Evolutionary conservation across 2,888 invertebrate species (phyloP), one percentile per base, ranked within the genome.

Genomic region (Synergus umbraculus): DNA sequence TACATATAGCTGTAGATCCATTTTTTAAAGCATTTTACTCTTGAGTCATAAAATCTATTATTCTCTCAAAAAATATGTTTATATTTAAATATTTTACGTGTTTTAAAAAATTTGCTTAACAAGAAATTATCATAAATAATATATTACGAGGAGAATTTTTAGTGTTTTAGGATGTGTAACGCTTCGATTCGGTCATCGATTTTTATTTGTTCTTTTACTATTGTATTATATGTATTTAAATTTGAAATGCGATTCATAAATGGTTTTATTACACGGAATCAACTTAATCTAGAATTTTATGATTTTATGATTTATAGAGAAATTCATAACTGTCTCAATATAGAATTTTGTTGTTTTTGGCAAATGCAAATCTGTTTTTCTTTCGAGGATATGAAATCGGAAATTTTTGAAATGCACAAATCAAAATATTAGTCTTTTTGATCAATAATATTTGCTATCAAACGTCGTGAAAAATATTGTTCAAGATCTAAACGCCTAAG

Each of bases 181-280:
- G 54, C 54, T 54, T 54, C 54, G 54, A 54, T 54, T 54, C 54
- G n/a, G 54, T 54, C 54, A n/a, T 54, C 7, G n/a, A 54, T 54
- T 54, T 54, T 54, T 54, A 54, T 54, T 7, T 8, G n/a, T 54
- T 54, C n/a, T n/a, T n/a, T n/a, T 54, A n/a, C 7, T 54, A 54
- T 54, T n/a, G 8, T 29, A 22, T 22, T 22, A 22, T 29, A 29
- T 8, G 5, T n/a, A n/a, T 7, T 54, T 54, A 2, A 15, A 54
- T 7, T n/a, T n/a, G 7, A 54, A 54, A n/a, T 3, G 5, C 2
- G 0, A n/a, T n/a, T 54, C 2, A 13, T 49, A 13, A 15, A 49
- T 49, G 13, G 46, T 15, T 49, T 49, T 49, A 49, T 15, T 15
- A 4, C 13, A 0, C 4, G 3, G 13, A 15, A 1, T 15, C 4